Evolutionary conservation across 1,140 invertebrate species (phyloP).

Genomic region (Diorhabda carinulata): DNA sequence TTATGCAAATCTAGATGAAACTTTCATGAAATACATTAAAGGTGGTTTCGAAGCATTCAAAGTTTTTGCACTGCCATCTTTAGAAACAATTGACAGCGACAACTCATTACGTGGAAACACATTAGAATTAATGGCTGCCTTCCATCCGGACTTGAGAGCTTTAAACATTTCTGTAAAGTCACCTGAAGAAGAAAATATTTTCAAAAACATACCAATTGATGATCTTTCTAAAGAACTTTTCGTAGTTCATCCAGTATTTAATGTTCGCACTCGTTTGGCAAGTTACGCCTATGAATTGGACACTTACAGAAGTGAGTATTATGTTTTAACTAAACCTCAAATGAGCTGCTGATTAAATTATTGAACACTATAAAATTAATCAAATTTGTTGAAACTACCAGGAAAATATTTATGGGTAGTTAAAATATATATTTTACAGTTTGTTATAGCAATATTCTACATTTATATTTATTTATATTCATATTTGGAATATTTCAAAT

Average conservation of each 20-base stretch:
- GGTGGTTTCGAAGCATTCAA: conserved; percentile 13
- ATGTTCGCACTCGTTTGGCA: conserved; percentile 43
- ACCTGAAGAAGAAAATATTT: conserved; percentile 43
- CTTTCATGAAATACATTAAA: conserved; percentile 9
- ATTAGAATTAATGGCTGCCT: conserved; percentile 49
- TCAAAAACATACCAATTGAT: conserved; percentile 48
- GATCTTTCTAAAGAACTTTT: conserved; percentile 41
- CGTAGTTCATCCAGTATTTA: conserved; percentile 49
- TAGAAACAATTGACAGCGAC: conserved; percentile 10
- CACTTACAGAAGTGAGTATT: conserved; percentile 39
- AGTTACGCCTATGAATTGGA: conserved; percentile 39
- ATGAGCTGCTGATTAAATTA: no score
- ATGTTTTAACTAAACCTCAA: no score
- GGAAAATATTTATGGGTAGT: no score
- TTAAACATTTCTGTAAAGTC: conserved; percentile 49
- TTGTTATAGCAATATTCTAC: no score
- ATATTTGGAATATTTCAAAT: no score
- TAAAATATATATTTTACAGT: no score
- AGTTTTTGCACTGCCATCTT: conserved; percentile 22
- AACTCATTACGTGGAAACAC: conserved; percentile 41
- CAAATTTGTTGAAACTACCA: no score
- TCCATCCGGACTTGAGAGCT: conserved; percentile 46
- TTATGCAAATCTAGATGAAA: conserved; percentile 46
- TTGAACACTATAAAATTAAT: no score
- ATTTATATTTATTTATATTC: no score